A percentile compares a stretch with the other conserved stretches of the same genome.
Evolutionary conservation across 1,140 invertebrate genomes (phyloP).

Genomic region (Dufourea novaeangliae): DNA sequence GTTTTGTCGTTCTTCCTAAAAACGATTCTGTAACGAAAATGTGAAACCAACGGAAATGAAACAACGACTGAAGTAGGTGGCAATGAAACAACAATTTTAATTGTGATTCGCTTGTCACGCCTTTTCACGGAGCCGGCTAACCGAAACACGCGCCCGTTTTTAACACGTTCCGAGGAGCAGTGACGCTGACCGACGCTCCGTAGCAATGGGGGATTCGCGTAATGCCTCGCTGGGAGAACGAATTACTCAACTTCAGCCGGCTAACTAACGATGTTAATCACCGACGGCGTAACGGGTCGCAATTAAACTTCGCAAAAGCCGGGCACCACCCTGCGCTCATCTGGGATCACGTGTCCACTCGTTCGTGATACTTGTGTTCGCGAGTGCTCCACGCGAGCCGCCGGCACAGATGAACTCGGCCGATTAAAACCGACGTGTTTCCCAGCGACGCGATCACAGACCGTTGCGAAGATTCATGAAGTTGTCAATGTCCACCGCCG

Average conservation of each 20-base stretch:
- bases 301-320: conserved; percentile 52
- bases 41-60: not conserved
- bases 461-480: not conserved
- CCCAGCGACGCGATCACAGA: not conserved
- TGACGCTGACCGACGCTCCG: conserved; percentile 35
- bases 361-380: conserved; percentile 20
- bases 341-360: conserved; percentile 34
- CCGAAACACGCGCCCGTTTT: not conserved
- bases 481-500: not conserved
- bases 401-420: not conserved
- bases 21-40: not conserved
- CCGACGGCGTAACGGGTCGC: conserved; percentile 38
- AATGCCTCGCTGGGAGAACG: conserved; percentile 21
- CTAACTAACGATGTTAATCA: conserved; percentile 51
- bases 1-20: not conserved
- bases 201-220: conserved; percentile 40
- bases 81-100: conserved; percentile 13
- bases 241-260: conserved; percentile 46
- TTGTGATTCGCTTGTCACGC: not conserved
- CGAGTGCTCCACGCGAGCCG: conserved; percentile 10
- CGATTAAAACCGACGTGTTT: conserved; percentile 21
- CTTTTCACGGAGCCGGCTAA: not conserved
- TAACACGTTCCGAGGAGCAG: conserved; percentile 3
- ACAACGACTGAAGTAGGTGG: not conserved
- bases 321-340: not conserved